Base-by-base conservation (phyloP, 1,140 invertebrate genomes). In the Solen grandis region DNA sequence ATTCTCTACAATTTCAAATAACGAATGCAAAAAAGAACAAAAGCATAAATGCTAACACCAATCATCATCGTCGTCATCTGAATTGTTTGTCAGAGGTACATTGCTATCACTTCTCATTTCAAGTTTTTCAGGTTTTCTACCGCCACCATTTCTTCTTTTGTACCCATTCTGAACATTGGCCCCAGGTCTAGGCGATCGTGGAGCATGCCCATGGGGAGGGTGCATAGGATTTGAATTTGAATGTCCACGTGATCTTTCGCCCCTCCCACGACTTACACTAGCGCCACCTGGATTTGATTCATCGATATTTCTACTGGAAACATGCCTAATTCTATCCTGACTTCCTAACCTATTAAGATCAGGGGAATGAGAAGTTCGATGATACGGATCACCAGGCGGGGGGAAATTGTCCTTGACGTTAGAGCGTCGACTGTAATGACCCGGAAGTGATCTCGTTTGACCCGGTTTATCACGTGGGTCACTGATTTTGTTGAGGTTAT, bases 71-170 rank as follows among this genome's bases (percentile, higher is more conserved):
- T 88, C 87, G 50, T 90, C 89, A 63, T 90, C 88, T 0, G 87
- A 88, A 59, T 90, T 87, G 46, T 87, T 82, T 59, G 85, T 84
- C n/a, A 90, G 65, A 46, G 89, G 88, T 73, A 83, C 85, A 77
- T 87, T 88, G 69, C 87, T 87, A 76, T 90, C 88, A 81, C 87
- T 88, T 31, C 88, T 60, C 80, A 90, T 86, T 81, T 90, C 88
- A 57, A 88, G 82, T 66, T 89, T 88, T 31, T 90, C 89, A n/a
- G 83, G 75, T 63, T 88, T 88, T 50, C 83, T 79, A 69, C 60
- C 70, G 13, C 68, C 38, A n/a, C n/a, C n/a, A n/a, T n/a, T n/a
- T 35, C 79, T 81, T 74, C 86, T 89, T 84, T 90, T 90, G 50
- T 87, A 87, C 27, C 89, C 89, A 55, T 90, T 90, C n/a, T 88